Evolutionary conservation across 2,888 invertebrate species (phyloP).

Genomic region (Synanthedon formicaeformis): DNA sequence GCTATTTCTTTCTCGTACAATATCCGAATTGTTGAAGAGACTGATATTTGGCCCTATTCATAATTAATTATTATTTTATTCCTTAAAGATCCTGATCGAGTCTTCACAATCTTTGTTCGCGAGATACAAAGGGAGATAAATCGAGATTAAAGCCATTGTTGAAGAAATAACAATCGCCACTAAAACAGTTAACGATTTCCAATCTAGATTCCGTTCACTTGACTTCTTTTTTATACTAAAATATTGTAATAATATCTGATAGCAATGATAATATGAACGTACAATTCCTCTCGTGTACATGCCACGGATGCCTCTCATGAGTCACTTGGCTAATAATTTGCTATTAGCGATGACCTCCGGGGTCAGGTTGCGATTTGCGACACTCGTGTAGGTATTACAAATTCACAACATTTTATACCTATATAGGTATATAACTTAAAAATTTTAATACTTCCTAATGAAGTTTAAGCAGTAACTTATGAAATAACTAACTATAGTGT

Average conservation of each 20-base stretch:
- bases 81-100: no score
- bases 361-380: constrained; percentile 32
- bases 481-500: no score
- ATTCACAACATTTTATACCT: background rate
- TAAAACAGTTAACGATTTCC: background rate
- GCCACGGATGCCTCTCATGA: constrained; percentile 22
- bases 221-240: background rate
- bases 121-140: no score
- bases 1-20: no score
- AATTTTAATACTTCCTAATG: no score
- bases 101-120: no score
- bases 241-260: background rate
- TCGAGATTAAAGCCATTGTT: background rate
- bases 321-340: constrained; percentile 36
- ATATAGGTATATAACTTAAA: no score
- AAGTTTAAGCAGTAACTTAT: no score
- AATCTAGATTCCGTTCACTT: background rate
- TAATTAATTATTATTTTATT: no score
- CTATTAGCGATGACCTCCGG: constrained; percentile 36
- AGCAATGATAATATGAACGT: constrained; percentile 2
- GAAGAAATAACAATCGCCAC: constrained; percentile 1
- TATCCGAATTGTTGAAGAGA: no score
- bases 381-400: background rate
- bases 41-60: no score
- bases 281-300: constrained; percentile 8